These are phyloP conservation scores for Microctonus hyperodae DNA, from an alignment of 2,888 invertebrate genomes.

Conservation along the genomic window DNA sequence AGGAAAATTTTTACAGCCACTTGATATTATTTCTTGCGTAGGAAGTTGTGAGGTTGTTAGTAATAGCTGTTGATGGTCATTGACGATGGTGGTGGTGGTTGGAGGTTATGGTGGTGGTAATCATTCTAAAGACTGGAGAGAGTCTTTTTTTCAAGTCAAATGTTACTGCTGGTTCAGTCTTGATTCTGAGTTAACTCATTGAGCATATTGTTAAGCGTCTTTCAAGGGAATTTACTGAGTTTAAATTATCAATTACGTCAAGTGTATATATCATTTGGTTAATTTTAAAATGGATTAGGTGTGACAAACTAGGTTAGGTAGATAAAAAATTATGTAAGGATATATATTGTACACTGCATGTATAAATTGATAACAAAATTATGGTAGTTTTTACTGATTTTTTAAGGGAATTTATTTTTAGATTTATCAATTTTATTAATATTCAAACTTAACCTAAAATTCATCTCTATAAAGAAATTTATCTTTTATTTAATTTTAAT, in stretches of 20 bases:
- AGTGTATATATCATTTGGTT: neutral
- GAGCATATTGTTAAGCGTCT: constrained; percentile 39
- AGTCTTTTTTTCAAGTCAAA: constrained; percentile 6
- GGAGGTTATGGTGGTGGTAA: constrained; percentile 39
- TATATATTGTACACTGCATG: no score
- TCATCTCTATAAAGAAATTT: no score
- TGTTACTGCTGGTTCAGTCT: constrained; percentile 45
- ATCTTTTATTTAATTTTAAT: no score
- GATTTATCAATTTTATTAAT: no score
- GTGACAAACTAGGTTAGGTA: neutral
- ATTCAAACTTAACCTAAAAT: no score
- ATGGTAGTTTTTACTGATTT: no score
- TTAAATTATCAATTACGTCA: neutral
- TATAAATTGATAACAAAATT: neutral
- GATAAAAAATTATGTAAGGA: neutral
- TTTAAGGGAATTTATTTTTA: no score
- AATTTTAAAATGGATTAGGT: neutral
- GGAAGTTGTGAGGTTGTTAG: constrained; percentile 41
- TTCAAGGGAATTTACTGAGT: constrained; percentile 6
- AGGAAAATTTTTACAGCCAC: neutral
- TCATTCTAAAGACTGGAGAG: constrained; percentile 29
- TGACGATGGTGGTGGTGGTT: neutral
- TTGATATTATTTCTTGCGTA: constrained; percentile 40
- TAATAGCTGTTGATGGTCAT: constrained; percentile 34
- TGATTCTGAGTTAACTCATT: constrained; percentile 50